Evolutionary conservation across 2,113 vertebrate genomes (phyloP).

Genomic region (Narcine bancroftii): DNA sequence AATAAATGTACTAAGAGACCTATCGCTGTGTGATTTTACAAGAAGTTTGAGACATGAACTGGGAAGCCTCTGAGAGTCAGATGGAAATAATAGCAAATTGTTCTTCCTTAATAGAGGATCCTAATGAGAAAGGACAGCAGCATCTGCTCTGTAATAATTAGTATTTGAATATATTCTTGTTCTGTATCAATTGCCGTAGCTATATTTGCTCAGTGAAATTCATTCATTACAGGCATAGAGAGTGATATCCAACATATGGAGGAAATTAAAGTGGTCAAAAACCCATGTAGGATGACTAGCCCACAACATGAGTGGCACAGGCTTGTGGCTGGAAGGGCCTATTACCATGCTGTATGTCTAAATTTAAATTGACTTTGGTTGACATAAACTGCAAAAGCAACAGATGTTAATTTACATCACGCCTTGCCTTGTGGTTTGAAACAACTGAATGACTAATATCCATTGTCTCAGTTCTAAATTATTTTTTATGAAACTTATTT

Average conservation of each 20-base stretch:
- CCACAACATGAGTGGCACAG: too few species aligned
- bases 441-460: neutral
- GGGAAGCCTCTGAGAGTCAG: neutral
- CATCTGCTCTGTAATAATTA: neutral
- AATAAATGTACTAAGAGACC: neutral
- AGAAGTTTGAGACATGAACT: neutral
- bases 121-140: neutral
- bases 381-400: neutral
- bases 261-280: neutral
- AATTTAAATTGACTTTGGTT: too few species aligned
- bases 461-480: neutral
- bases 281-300: neutral
- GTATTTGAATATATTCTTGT: neutral
- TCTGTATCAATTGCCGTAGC: neutral
- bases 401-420: neutral
- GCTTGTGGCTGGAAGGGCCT: too few species aligned
- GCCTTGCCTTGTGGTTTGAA: constrained; percentile 2
- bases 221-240: neutral
- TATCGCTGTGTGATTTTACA: neutral
- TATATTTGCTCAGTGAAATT: neutral
- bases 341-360: too few species aligned
- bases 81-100: neutral
- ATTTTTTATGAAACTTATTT: constrained; percentile 13
- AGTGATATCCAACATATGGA: constrained; percentile 9
- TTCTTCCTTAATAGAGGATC: neutral